Evolutionary conservation across 2,113 vertebrate species (phyloP).

Genomic region (Haplochromis burtoni): DNA sequence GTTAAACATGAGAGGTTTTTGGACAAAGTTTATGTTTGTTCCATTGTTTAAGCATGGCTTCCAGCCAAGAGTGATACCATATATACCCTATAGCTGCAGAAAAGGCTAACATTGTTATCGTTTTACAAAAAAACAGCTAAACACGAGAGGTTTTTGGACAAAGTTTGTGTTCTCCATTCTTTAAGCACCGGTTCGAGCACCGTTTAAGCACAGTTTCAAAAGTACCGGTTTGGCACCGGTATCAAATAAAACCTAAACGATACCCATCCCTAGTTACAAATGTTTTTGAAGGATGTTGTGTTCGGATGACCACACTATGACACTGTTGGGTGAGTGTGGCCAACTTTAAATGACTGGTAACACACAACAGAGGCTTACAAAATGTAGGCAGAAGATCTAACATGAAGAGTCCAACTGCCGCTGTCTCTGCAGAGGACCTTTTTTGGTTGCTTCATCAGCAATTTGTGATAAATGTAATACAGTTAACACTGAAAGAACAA

Average conservation of each 20-base stretch:
- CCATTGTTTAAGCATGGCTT: neutral
- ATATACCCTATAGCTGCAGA: neutral
- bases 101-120: rapidly evolving
- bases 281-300: neutral
- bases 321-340: neutral
- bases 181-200: neutral
- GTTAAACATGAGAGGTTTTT: rapidly evolving
- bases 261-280: neutral
- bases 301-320: neutral
- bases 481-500: neutral
- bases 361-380: neutral
- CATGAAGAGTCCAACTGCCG: neutral
- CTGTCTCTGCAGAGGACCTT: neutral
- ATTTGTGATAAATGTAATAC: neutral
- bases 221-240: neutral
- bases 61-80: neutral
- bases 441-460: neutral
- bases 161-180: neutral
- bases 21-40: no score
- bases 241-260: neutral
- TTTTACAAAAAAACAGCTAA: neutral
- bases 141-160: neutral
- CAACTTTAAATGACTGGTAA: neutral
- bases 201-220: neutral
- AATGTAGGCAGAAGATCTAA: neutral